Evolutionary conservation across 2,888 invertebrate genomes (phyloP), one percentile per base, ranked within the genome.

Genomic region (Dicycla oo): DNA sequence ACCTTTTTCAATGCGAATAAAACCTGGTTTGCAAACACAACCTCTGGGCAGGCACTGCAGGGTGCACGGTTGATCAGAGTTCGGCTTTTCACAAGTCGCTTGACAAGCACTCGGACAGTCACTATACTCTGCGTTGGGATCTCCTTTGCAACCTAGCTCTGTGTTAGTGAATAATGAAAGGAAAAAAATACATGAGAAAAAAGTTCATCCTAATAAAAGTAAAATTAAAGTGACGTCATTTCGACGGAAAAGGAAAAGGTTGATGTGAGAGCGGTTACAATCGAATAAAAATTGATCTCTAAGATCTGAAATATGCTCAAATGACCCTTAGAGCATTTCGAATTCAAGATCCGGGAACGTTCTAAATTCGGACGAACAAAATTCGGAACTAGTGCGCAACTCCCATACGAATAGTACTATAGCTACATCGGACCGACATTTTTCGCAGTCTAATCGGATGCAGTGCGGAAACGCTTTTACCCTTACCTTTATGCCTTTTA

Each of bases 51-150:
- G 7, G 34, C 82, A 82, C 30, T 58, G 4, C 0, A 0, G 49
- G 8, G 49, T 64, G 20, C 82, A 83, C 1, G 2, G 13, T 60
- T 60, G 49, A 43, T 54, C 81, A 15, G 58, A 65, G 7, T 73
- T 51, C 0, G 81, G 87, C 8, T 75, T 67, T n/a, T 45, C 61
- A 54, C 88, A 88, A 0, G 89, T 90, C 0, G 81, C 69, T 6
- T 84, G 86, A 51, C 90, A 90, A 0, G 82, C 61, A 13, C 79
- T 82, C 80, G 65, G 69, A 38, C 88, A 89, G 0, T 80, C 53
- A 30, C 54, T 69, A 20, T 20, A 75, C 83, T 75, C 78, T 26
- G 91, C 88, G 47, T 92, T 89, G 0, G 62, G 67, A 45, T 90
- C 90, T 6, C 87, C 87, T 0, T 83, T 74, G 68, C 90, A 90